Base-by-base conservation (phyloP, 2,888 invertebrate genomes). In the Amphipyra berbera region DNA sequence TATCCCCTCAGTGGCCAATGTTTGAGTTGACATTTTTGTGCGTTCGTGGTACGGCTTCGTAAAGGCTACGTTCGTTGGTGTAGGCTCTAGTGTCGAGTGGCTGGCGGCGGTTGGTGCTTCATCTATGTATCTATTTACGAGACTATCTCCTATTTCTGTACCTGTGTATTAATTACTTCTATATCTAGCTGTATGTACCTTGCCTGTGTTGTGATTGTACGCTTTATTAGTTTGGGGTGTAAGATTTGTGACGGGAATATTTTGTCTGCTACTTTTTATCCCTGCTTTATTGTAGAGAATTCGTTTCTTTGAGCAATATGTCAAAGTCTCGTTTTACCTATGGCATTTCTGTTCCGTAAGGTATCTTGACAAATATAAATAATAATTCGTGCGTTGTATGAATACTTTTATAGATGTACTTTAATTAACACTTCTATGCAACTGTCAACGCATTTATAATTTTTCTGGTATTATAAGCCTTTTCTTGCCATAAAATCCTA, bases 101-200 rank as follows among this genome's bases (percentile, higher is more conserved):
- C 88, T 88, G 90, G 73, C 88, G 90, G 89, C 90, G 93, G 95
- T 94, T 94, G 94, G 94, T 94, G 95, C 95, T 94, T 94, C 94
- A 93, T 92, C 89, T 91, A 88, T 92, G 82, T 92, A 91, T 93
- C 82, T 89, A 85, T 87, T 76, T 86, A 80, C 77, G 81, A 88
- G 75, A 85, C 88, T 90, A 74, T 90, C 82, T 84, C 81, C 83
- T 86, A 76, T 88, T 79, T 87, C 81, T 82, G 65, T 88, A 87
- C 85, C 73, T 91, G 90, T 93, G 89, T 90, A 88, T 88, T 79
- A 70, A 72, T 80, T 85, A 87, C 85, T 85, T 87, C 85, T 89
- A 60, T 88, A 86, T 84, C 82, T 88, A 83, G 82, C 82, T 88
- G 82, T 88, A 88, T 90, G 88, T 90, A 84, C 79, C 67, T 70